phyloP scores from a whole-genome alignment of 2,888 invertebrate species.

The Acleris laterana region DNA sequence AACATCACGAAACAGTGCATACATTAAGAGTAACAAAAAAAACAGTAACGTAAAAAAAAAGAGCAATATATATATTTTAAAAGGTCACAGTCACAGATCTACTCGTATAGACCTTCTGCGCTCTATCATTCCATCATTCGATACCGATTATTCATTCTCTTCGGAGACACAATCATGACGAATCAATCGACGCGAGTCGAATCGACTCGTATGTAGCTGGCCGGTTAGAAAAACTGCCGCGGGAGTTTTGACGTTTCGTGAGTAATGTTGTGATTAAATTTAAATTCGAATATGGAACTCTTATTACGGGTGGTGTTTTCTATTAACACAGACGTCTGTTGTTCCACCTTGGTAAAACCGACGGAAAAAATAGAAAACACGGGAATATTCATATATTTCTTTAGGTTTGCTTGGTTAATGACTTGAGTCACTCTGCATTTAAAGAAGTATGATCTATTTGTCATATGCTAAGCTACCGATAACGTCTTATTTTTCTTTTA shows the following conservation, averaged over 20 bases:
- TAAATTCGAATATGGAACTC: constrained; percentile 21
- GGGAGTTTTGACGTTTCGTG: constrained; percentile 18
- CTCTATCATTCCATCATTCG: constrained; percentile 35
- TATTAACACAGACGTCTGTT: too few relatives aligned
- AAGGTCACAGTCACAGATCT: constrained; percentile 1
- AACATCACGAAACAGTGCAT: too few relatives aligned
- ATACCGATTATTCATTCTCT: constrained; percentile 77
- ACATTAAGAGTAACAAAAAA: too few relatives aligned
- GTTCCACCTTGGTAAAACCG: too few relatives aligned
- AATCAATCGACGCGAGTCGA: constrained; percentile 74
- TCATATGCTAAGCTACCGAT: constrained; percentile 1
- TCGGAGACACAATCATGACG: constrained; percentile 82
- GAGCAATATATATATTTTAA: background rate
- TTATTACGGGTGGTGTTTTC: constrained; percentile 3
- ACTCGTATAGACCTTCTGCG: constrained; percentile 46
- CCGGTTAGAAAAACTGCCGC: constrained; percentile 33
- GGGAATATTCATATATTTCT: too few relatives aligned
- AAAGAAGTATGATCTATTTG: too few relatives aligned
- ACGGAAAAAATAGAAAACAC: too few relatives aligned
- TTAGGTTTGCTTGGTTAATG: too few relatives aligned
- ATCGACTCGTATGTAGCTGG: constrained; percentile 52
- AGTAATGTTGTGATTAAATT: background rate
- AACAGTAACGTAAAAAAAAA: too few relatives aligned
- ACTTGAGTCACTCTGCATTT: too few relatives aligned
- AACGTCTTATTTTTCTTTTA: constrained; percentile 13